Evolutionary conservation across 2,888 invertebrate species (phyloP).

Genomic region (Apodemia hepburni): DNA sequence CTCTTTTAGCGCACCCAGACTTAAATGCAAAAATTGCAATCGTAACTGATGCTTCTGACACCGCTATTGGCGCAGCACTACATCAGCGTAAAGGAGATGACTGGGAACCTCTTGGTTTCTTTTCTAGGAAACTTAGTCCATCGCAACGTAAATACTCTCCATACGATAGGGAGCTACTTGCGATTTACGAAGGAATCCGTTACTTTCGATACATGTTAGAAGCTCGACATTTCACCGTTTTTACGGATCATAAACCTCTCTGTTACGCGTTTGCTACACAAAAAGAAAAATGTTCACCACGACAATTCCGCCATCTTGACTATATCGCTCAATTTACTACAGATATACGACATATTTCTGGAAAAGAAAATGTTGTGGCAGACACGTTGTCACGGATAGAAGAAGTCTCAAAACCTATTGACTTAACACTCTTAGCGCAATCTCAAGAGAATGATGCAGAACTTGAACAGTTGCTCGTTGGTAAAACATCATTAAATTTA

Average conservation of each 20-base stretch:
- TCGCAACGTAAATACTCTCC: neutral
- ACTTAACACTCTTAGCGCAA: neutral
- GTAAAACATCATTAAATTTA: neutral
- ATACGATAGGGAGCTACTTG: neutral
- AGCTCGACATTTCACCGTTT: neutral
- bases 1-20: slow-evolving; percentile 43
- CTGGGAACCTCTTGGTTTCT: neutral
- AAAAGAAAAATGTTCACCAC: neutral
- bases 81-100: neutral
- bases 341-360: neutral
- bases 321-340: neutral
- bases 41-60: slow-evolving; percentile 45
- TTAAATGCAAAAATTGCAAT: slow-evolving; percentile 37
- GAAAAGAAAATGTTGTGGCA: neutral
- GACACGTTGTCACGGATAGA: neutral
- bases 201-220: neutral
- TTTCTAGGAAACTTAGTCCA: neutral
- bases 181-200: neutral
- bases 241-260: neutral
- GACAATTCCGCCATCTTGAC: neutral
- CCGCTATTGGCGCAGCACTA: neutral
- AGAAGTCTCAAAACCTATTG: neutral
- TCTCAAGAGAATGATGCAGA: neutral
- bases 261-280: neutral
- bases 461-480: neutral